Evolutionary conservation across 2,113 vertebrate genomes (phyloP).

Genomic region (Zonotrichia leucophrys): DNA sequence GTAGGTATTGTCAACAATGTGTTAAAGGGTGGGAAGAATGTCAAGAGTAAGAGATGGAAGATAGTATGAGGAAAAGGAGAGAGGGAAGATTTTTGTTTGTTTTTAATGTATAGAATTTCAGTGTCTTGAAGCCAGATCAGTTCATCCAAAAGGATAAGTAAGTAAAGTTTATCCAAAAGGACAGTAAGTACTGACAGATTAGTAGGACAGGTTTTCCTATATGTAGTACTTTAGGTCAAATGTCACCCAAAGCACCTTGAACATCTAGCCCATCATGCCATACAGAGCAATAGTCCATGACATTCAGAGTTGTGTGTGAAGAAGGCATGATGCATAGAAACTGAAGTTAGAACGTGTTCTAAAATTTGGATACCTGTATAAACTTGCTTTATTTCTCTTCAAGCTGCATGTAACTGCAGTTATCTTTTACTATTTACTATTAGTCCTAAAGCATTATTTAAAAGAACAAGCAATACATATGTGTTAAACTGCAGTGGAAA

Average conservation of each 20-base stretch:
- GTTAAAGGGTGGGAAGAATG: not conserved
- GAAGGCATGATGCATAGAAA: not conserved
- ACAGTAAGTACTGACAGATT: not conserved
- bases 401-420: not conserved
- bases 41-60: not conserved
- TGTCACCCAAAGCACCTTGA: not conserved
- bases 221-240: not conserved
- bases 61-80: not conserved
- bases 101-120: not conserved
- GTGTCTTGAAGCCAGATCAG: not conserved
- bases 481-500: not conserved
- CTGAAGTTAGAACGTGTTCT: not conserved
- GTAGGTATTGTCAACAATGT: not conserved
- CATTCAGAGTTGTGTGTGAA: not conserved
- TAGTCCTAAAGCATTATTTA: not conserved
- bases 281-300: not conserved
- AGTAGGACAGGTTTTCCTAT: not conserved
- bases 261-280: not conserved
- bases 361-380: not conserved
- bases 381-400: not conserved
- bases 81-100: fast-evolving
- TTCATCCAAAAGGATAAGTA: not conserved
- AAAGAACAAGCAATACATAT: not conserved
- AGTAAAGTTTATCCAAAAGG: not conserved
- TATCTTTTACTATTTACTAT: not conserved